These are phyloP conservation scores for Drosophila repletoides DNA, from an alignment of 1,140 invertebrate species.

Conservation along the genomic window DNA sequence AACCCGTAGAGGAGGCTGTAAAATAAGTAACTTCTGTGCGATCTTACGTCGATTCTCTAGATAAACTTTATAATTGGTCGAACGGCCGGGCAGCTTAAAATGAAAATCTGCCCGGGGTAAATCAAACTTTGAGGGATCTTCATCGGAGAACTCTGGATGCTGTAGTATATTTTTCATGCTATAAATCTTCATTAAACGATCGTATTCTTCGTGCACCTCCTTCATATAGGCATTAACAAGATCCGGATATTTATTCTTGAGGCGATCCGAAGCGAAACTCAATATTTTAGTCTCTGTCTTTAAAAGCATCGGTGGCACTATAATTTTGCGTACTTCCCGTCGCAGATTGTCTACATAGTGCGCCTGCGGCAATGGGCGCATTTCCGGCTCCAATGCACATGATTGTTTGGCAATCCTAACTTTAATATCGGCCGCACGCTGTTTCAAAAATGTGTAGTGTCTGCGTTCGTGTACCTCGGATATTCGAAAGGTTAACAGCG, in stretches of 20 bases:
- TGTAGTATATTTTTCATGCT: slow-evolving; percentile 78
- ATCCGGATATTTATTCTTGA: slow-evolving; percentile 68
- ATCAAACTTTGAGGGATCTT: slow-evolving; percentile 61
- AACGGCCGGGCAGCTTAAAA: slow-evolving; percentile 83
- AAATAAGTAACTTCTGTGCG: slow-evolving; percentile 83
- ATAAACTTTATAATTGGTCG: slow-evolving; percentile 84
- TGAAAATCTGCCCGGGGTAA: slow-evolving; percentile 53
- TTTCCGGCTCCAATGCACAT: slow-evolving; percentile 52
- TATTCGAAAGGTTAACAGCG: slow-evolving; percentile 69
- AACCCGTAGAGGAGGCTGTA: slow-evolving; percentile 86
- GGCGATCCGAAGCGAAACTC: slow-evolving; percentile 59
- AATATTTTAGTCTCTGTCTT: slow-evolving; percentile 76
- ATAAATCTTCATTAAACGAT: slow-evolving; percentile 75
- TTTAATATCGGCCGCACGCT: slow-evolving; percentile 70
- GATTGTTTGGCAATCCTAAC: slow-evolving; percentile 57
- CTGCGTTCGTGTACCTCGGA: slow-evolving; percentile 70
- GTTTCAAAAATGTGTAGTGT: slow-evolving; percentile 70
- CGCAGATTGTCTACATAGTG: slow-evolving; percentile 77
- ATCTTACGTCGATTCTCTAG: slow-evolving; percentile 84
- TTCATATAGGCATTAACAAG: slow-evolving; percentile 72
- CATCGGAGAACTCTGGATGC: slow-evolving; percentile 62
- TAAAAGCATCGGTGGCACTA: slow-evolving; percentile 73
- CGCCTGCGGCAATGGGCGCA: slow-evolving; percentile 54
- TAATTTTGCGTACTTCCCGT: slow-evolving; percentile 69
- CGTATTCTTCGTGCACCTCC: slow-evolving; percentile 75